Evolutionary conservation across 1,140 invertebrate species (phyloP).

Genomic region (Zaprionus nigranus): DNA sequence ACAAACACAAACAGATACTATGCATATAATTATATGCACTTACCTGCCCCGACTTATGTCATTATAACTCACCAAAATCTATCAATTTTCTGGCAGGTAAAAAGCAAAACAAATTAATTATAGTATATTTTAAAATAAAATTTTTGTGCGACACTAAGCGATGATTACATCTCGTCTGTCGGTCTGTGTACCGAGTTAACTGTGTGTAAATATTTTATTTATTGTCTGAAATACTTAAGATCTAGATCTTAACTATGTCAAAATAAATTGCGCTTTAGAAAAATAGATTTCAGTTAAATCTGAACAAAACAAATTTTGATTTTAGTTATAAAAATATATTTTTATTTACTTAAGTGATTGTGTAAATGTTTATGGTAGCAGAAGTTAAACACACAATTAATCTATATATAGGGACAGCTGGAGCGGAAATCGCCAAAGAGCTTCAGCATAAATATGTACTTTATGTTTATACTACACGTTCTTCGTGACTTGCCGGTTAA

Average conservation of each 20-base stretch:
- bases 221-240: slow-evolving; percentile 22
- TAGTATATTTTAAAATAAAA: slow-evolving; percentile 9
- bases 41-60: slow-evolving; percentile 7
- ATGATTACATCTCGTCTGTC: slow-evolving; percentile 18
- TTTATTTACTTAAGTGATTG: slow-evolving; percentile 10
- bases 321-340: neutral
- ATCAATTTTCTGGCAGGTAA: neutral
- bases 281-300: slow-evolving; percentile 1
- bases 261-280: slow-evolving; percentile 20
- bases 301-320: slow-evolving; percentile 11
- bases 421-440: neutral
- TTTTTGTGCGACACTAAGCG: slow-evolving; percentile 2
- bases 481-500: slow-evolving; percentile 5
- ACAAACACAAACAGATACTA: neutral
- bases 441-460: slow-evolving; percentile 1
- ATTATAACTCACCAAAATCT: slow-evolving; percentile 1
- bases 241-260: neutral
- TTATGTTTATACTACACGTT: neutral
- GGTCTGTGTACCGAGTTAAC: neutral
- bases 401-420: slow-evolving; percentile 2
- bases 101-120: neutral
- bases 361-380: neutral
- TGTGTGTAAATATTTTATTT: slow-evolving; percentile 13
- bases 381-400: neutral
- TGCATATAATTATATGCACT: slow-evolving; percentile 2